phyloP scores from a whole-genome alignment of 2,113 vertebrate genomes.

The Galemys pyrenaicus region DNA sequence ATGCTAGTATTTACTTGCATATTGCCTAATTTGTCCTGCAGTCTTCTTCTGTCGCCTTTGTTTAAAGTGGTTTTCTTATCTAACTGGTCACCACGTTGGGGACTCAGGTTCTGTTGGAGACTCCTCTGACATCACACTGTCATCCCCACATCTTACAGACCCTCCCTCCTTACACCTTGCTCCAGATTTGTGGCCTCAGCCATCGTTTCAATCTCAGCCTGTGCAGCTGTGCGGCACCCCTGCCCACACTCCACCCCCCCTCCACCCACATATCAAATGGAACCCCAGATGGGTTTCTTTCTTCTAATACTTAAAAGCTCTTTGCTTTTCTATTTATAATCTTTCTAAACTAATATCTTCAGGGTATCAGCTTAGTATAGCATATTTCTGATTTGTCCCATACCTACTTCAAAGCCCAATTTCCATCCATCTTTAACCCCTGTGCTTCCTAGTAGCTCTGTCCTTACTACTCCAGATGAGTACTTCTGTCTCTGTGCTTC shows the following conservation, averaged over 20 bases:
- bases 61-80: background rate
- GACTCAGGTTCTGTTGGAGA: background rate
- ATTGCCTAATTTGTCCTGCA: background rate
- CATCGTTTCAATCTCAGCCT: background rate
- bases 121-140: background rate
- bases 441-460: background rate
- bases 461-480: background rate
- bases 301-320: background rate
- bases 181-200: background rate
- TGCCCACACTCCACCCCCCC: background rate
- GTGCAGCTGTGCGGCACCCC: background rate
- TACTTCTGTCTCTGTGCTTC: background rate
- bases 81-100: background rate
- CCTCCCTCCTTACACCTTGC: too few relatives aligned
- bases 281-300: background rate
- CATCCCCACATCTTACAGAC: background rate
- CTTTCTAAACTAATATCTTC: background rate
- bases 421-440: background rate
- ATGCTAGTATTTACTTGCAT: background rate
- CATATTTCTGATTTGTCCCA: background rate
- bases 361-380: background rate
- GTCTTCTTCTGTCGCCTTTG: too few relatives aligned
- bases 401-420: background rate
- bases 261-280: background rate
- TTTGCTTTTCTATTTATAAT: background rate